phyloP scores from a whole-genome alignment of 2,888 invertebrate genomes.

The Lepas anatifera region DNA sequence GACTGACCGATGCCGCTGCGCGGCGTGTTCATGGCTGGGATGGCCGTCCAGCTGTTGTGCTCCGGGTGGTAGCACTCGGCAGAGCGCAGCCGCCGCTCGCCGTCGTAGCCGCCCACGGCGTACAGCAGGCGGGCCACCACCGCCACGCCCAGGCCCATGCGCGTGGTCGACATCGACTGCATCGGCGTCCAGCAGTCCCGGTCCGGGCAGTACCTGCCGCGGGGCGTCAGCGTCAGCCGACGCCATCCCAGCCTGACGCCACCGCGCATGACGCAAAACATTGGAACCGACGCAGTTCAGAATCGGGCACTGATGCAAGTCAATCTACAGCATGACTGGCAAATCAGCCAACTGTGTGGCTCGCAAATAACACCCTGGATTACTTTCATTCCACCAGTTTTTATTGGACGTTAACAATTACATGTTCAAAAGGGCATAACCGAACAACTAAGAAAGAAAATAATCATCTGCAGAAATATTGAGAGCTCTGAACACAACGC shows the following conservation, averaged over 20 bases:
- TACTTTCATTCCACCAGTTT: too few relatives aligned
- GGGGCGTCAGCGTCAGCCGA: neutral
- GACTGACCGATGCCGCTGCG: conserved; percentile 67
- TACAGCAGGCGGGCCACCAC: conserved; percentile 48
- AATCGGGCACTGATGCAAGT: too few relatives aligned
- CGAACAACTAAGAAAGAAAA: too few relatives aligned
- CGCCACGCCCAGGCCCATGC: conserved; percentile 58
- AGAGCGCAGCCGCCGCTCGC: conserved; percentile 56
- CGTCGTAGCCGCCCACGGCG: conserved; percentile 85
- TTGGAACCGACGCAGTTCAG: too few relatives aligned
- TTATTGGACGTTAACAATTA: too few relatives aligned
- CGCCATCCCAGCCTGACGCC: neutral
- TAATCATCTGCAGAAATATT: too few relatives aligned
- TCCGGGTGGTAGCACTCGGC: conserved; percentile 91
- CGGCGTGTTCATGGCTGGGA: conserved; percentile 58
- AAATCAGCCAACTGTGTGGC: too few relatives aligned
- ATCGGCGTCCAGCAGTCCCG: neutral
- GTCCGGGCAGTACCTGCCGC: neutral
- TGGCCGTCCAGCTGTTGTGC: conserved; percentile 70
- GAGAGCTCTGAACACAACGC: too few relatives aligned
- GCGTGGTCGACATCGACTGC: conserved; percentile 34
- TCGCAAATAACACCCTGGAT: too few relatives aligned
- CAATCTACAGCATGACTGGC: too few relatives aligned
- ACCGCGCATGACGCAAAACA: too few relatives aligned
- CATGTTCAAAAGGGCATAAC: too few relatives aligned